Evolutionary conservation across 2,888 invertebrate genomes (phyloP), one percentile per base, ranked within the genome.

Genomic region (Dryobotodes eremita): DNA sequence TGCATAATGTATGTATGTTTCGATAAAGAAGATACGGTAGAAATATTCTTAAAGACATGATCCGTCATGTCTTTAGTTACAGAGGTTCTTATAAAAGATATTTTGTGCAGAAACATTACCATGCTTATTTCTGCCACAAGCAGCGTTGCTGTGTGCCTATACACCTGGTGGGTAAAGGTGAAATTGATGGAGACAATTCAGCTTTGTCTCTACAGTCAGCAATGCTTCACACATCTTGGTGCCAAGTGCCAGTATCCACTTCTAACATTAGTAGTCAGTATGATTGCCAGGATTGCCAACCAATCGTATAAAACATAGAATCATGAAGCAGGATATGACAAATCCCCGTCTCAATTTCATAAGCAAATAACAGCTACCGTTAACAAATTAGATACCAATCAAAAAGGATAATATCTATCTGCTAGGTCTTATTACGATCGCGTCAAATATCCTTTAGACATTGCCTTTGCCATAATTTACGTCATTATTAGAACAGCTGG

Each of bases 311-410:
- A 36, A 64, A 48, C 23, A 55, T 75, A 36, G 31, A 36, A 36
- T 78, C 46, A 48, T 69, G 64, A n/a, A 53, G 11, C 64, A 65
- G 80, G 85, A 80, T 85, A 80, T 80, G 85, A 46, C 71, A 70
- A 85, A 85, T 70, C 26, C 80, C 82, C 20, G 50, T 65, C 26
- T 65, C 20, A 53, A 8, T 64, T 57, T 80, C 80, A 11, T 57
- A 84, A 62, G 13, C 42, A 79, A 79, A 68, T 53, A 36, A 1
- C 64, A 42, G 71, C 48, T 53, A 72, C 71, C 46, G 42, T 36
- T 15, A 11, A 59, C 75, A 59, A 71, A 68, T 75, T 42, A 82
- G 70, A 71, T 83, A 26, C 36, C 46, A 55, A 82, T 74, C 68
- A 70, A 31, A 61, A 69, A 64, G 61, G 61, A 72, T 64, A 82